Evolutionary conservation across 2,113 vertebrate genomes (phyloP).

Genomic region (Scomber colias): DNA sequence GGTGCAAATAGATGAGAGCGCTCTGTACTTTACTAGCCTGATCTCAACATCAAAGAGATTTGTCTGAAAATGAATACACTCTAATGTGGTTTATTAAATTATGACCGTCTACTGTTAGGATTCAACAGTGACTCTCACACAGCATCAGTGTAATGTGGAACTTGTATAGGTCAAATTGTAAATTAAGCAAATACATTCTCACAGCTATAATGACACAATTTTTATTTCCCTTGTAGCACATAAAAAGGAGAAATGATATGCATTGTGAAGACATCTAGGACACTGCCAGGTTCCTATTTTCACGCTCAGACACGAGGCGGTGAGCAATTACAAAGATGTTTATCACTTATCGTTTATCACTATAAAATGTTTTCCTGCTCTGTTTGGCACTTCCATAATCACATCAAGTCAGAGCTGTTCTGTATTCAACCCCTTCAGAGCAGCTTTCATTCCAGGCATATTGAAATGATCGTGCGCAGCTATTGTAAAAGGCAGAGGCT

Average conservation of each 20-base stretch:
- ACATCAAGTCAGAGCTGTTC: slow-evolving; percentile 55
- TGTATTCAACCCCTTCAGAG: slow-evolving; percentile 55
- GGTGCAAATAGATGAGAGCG: slow-evolving; percentile 37
- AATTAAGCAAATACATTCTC: slow-evolving; percentile 67
- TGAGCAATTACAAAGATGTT: slow-evolving; percentile 67
- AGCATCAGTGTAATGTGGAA: slow-evolving; percentile 42
- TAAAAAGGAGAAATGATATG: slow-evolving; percentile 59
- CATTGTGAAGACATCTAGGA: slow-evolving; percentile 43
- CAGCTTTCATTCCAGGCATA: slow-evolving; percentile 52
- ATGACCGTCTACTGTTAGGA: slow-evolving; percentile 38
- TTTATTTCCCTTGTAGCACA: slow-evolving; percentile 57
- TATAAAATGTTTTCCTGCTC: slow-evolving; percentile 24
- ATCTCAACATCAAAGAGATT: slow-evolving; percentile 58
- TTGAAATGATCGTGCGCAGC: slow-evolving; percentile 60
- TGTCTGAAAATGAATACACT: slow-evolving; percentile 37
- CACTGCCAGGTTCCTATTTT: slow-evolving; percentile 50
- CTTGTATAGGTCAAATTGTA: slow-evolving; percentile 62
- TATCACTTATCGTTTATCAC: slow-evolving; percentile 60
- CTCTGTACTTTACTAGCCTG: slow-evolving; percentile 20
- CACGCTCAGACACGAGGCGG: slow-evolving; percentile 25
- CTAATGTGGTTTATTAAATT: slow-evolving; percentile 54
- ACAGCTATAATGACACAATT: slow-evolving; percentile 46
- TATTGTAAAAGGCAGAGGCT: slow-evolving; percentile 42
- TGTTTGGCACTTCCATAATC: slow-evolving; percentile 56
- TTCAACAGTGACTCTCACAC: slow-evolving; percentile 3